These are phyloP conservation scores for Bathynomus jamesi DNA, from an alignment of 1,140 invertebrate genomes.

Conservation along the genomic window DNA sequence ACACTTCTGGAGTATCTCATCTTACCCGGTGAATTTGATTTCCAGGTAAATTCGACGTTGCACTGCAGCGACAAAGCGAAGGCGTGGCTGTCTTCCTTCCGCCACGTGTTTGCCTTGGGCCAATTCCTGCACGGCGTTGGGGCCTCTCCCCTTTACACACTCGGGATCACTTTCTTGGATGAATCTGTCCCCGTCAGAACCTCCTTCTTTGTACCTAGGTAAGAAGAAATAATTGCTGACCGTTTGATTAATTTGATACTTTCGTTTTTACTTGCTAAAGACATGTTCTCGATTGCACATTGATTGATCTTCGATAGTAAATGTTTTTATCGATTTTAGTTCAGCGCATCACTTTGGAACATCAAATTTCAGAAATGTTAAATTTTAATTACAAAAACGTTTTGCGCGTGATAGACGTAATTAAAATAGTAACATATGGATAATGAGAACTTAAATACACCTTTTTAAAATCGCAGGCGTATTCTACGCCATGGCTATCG, in stretches of 20 bases:
- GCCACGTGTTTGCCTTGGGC: constrained; percentile 50
- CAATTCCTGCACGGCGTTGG: constrained; percentile 81
- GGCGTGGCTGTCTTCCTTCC: constrained; percentile 6
- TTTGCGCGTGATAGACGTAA: too few species aligned
- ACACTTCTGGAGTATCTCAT: not conserved
- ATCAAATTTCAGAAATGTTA: too few species aligned
- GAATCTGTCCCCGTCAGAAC: constrained; percentile 75
- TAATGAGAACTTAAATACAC: not conserved
- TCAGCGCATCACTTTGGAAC: too few species aligned
- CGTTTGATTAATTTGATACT: too few species aligned
- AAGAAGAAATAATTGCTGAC: too few species aligned
- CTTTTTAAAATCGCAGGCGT: constrained; percentile 55
- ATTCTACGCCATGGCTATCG: constrained; percentile 89
- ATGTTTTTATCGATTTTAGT: too few species aligned
- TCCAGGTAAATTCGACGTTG: too few species aligned
- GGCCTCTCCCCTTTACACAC: constrained; percentile 71
- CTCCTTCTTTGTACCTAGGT: constrained; percentile 71
- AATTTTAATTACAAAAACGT: too few species aligned
- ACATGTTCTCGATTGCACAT: too few species aligned
- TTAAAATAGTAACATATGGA: too few species aligned
- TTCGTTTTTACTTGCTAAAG: too few species aligned
- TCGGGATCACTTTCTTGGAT: constrained; percentile 80
- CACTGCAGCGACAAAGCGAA: not conserved
- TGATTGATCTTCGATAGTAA: too few species aligned
- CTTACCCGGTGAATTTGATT: not conserved